Base-by-base conservation (phyloP, 30 jellyfish, hydroid and myxozoan genomes). In the Catostylus mosaicus region DNA sequence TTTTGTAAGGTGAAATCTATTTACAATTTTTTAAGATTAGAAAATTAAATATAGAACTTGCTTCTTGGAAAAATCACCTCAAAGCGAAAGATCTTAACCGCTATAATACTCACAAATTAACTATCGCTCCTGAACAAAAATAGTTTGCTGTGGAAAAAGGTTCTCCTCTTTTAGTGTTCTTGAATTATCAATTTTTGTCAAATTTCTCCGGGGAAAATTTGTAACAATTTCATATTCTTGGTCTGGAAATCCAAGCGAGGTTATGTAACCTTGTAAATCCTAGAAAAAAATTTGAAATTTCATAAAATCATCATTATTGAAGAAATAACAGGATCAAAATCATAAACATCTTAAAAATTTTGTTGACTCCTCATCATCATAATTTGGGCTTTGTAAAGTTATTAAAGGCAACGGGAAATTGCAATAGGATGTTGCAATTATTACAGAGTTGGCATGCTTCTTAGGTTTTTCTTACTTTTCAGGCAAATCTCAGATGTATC, bases 121-220 rank as follows among this genome's bases (percentile, higher is more conserved):
- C 83, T 79, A 93, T 69, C 92, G 67, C 60, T 93, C 96, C 86
- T 93, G 98, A 6, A 93, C 93, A 62, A 93, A 93, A 19, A 93
- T 75, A 22, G 98, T 93, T 38, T 93, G 97, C 59, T 93, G 98
- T 7, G 90, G 88, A 54, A 29, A 87, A 40, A 93, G 88, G 48
- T 89, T 96, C 30, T 96, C 98, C 30, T 87, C 90, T 63, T 87
- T 72, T 48, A 93, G 63, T 10, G 97, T 93, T 69, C 77, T 67
- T 31, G 85, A n/a, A 16, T 35, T 54, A 48, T 93, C 98, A 19
- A 87, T 30, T 23, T 67, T 81, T 29, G 96, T 56, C 57, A 93
- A 62, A 47, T 93, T 87, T 51, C 92, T 95, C 8, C 97, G 91
- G 43, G 98, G 98, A 65, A 86, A 93, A 48, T 95, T 79, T 23